Evolutionary conservation across 1,140 invertebrate species (phyloP).

Genomic region (Drosophila asahinai): DNA sequence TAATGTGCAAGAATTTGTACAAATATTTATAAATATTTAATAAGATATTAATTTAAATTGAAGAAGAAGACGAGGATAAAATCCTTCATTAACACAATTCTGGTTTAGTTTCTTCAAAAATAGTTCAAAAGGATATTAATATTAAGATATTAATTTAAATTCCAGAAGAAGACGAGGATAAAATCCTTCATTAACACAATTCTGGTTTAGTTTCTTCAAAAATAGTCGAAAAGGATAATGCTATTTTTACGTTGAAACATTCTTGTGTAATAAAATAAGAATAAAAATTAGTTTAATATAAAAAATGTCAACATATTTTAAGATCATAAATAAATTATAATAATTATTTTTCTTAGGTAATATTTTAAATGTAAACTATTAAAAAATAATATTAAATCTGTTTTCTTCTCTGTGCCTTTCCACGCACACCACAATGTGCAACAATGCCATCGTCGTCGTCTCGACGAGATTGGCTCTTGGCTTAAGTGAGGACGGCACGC

Average conservation of each 20-base stretch:
- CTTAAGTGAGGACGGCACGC: conserved; percentile 77
- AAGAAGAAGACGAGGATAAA: too few species aligned
- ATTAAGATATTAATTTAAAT: too few species aligned
- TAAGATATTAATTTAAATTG: too few species aligned
- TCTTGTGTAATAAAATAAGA: not conserved
- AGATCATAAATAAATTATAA: not conserved
- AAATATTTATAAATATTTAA: too few species aligned
- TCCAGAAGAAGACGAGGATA: too few species aligned
- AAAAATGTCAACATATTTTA: not conserved
- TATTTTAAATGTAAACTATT: too few species aligned
- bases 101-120: not conserved
- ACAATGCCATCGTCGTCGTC: conserved; percentile 54
- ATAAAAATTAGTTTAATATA: not conserved
- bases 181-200: too few species aligned
- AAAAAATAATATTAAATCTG: not conserved
- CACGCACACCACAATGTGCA: conserved; percentile 36
- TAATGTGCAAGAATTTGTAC: too few species aligned
- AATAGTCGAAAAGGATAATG: not conserved
- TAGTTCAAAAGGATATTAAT: too few species aligned
- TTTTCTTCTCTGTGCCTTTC: conserved; percentile 8
- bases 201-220: too few species aligned
- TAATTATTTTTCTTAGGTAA: not conserved
- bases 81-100: too few species aligned
- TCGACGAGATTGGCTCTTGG: conserved; percentile 57
- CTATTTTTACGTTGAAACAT: too few species aligned